Base-by-base conservation (phyloP, 2,113 vertebrate genomes). In the Bungarus multicinctus region DNA sequence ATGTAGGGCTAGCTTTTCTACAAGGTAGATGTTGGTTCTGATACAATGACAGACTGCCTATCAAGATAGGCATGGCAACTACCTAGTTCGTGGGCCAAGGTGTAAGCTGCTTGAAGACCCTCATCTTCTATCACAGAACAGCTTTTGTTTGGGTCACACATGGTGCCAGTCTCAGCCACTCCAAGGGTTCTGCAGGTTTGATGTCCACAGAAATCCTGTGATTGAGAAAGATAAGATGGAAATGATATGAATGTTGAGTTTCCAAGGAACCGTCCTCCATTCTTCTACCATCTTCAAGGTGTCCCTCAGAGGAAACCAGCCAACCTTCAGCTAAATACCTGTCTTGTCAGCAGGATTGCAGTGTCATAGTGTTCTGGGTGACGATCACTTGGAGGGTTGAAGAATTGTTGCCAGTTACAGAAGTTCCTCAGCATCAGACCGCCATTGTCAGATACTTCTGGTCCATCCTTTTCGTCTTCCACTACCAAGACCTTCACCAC, bases 71-170 rank as follows among this genome's bases (percentile, higher is more conserved):
- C 34, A 50, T 20, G 30, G 45, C 14, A 60, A 23, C 34, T 97
- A 99, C 99, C 99, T 0, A 99, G 98, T 96, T 99, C 99, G 0
- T 99, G 99, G 90, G 99, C 98, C 95, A 98, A 96, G 0, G 99
- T 99, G 97, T 99, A 99, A 93, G 99, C 98, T 0, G 99, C 98
- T 94, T 99, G 99, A 88, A 99, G 98, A 3, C 99, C 99, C 94
- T 99, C 98, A 4, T 99, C 99, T 96, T 99, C 98, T 0, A 99
- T 98, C 81, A 99, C 99, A 0, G 99, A 99, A 95, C 99, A 99
- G 98, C 99, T 99, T 95, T 98, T 99, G 96, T 98, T 99, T 85
- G 98, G 98, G 94, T 99, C 98, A 2, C 99, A 99, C 98, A 99
- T 99, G 34, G 99, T 99, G 93, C 99, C 99, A 0, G 98, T 98